Evolutionary conservation across 2,888 invertebrate species (phyloP).

Genomic region (Ectemnius lituratus): DNA sequence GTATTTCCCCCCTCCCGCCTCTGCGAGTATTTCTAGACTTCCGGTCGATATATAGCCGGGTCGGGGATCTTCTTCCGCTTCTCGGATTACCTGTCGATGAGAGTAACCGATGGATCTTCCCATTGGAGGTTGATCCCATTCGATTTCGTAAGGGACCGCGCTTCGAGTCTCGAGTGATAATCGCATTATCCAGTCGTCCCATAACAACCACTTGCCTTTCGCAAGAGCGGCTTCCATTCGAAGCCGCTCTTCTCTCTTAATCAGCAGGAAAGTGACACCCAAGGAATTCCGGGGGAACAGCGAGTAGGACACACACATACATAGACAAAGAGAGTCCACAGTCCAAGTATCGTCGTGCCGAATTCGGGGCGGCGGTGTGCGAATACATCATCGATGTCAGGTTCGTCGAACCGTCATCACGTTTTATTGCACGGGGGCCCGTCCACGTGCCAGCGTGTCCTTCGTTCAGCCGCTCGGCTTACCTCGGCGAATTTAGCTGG

Average conservation of each 20-base stretch:
- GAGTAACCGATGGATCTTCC: no score
- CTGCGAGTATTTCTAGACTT: slow-evolving; percentile 12
- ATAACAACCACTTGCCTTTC: not conserved
- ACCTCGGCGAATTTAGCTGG: slow-evolving; percentile 16
- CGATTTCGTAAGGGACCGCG: no score
- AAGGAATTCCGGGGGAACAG: slow-evolving; percentile 21
- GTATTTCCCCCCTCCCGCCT: slow-evolving; percentile 24
- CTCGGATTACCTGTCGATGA: not conserved
- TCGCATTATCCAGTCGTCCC: no score
- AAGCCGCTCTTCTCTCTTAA: slow-evolving; percentile 7
- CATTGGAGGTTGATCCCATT: no score
- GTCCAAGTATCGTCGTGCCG: not conserved
- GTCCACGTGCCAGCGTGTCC: slow-evolving; percentile 40
- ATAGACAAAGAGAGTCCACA: no score
- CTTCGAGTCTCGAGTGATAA: no score
- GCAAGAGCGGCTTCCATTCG: not conserved
- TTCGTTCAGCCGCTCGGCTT: slow-evolving; percentile 40
- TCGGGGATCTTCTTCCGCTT: slow-evolving; percentile 2
- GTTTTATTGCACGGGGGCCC: slow-evolving; percentile 44
- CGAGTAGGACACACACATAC: not conserved
- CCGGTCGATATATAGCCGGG: slow-evolving; percentile 21
- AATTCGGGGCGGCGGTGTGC: slow-evolving; percentile 19
- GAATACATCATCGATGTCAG: slow-evolving; percentile 14
- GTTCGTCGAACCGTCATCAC: slow-evolving; percentile 50
- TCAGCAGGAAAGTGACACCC: slow-evolving; percentile 44